Percentiles rank a stretch among this genome's conserved stretches.
These are phyloP conservation scores for Dromococcyx pavoninus DNA, from an alignment of 2,797 vertebrate species.

Conservation along the genomic window DNA sequence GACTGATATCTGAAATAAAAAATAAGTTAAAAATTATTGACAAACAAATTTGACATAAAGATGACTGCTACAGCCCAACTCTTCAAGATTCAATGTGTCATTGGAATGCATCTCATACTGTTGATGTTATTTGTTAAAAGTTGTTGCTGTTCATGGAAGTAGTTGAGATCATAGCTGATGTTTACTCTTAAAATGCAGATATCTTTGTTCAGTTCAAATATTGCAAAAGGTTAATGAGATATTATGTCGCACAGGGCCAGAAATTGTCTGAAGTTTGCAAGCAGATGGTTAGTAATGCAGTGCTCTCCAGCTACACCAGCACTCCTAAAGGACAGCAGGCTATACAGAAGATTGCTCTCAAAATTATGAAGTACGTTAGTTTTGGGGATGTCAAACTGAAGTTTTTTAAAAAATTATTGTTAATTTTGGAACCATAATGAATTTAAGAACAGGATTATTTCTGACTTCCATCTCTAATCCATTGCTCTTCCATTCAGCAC, in stretches of 20 bases:
- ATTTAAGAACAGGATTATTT: background rate
- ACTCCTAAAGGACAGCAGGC: constrained; percentile 5
- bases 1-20: background rate
- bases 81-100: background rate
- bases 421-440: background rate
- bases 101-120: background rate
- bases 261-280: constrained; percentile 21
- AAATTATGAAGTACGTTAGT: constrained; percentile 18
- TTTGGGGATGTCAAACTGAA: background rate
- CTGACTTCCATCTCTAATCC: background rate
- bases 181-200: constrained; percentile 14
- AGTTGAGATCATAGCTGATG: background rate
- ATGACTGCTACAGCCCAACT: background rate
- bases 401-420: background rate
- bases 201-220: background rate
- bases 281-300: background rate
- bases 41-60: background rate
- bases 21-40: background rate
- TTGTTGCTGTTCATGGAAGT: background rate
- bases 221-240: constrained; percentile 32
- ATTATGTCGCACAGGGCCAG: background rate
- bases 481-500: background rate
- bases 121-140: background rate
- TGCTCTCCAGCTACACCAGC: constrained; percentile 29
- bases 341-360: constrained; percentile 10